Evolutionary conservation across 2,888 invertebrate species (phyloP).

Genomic region (Pemphredon lugubris): DNA sequence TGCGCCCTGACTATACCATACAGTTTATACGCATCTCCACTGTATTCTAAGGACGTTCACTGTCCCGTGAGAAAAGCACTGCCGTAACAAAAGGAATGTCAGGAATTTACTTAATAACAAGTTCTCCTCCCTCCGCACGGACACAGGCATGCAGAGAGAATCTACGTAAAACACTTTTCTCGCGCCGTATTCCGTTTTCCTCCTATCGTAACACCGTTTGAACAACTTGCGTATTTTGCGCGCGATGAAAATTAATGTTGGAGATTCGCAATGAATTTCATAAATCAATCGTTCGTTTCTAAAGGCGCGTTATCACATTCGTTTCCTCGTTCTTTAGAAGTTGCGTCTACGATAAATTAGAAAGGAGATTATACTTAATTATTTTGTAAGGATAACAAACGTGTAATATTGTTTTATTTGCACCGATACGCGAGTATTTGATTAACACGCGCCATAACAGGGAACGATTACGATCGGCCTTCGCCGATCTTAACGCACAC

Average conservation of each 20-base stretch:
- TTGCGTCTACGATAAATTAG: background rate
- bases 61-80: slow-evolving; percentile 57
- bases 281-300: no score
- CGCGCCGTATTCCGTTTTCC: background rate
- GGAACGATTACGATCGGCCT: slow-evolving; percentile 58
- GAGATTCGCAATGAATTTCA: background rate
- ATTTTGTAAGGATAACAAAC: background rate
- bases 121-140: slow-evolving; percentile 10
- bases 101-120: slow-evolving; percentile 57
- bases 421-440: background rate
- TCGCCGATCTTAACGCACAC: slow-evolving; percentile 44
- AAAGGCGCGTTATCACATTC: no score
- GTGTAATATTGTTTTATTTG: background rate
- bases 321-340: no score
- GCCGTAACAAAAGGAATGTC: slow-evolving; percentile 48
- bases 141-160: slow-evolving; percentile 2
- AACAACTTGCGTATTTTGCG: background rate
- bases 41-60: slow-evolving; percentile 53
- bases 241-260: background rate
- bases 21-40: slow-evolving; percentile 20
- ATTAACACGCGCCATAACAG: slow-evolving; percentile 37
- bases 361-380: background rate
- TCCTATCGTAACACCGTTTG: background rate
- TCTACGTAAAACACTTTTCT: slow-evolving; percentile 12
- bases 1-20: background rate